A percentile compares a stretch with the other conserved stretches of the same genome.
Evolutionary conservation across 1,140 invertebrate species (phyloP).

Genomic region (Aphaenogaster floridana): DNA sequence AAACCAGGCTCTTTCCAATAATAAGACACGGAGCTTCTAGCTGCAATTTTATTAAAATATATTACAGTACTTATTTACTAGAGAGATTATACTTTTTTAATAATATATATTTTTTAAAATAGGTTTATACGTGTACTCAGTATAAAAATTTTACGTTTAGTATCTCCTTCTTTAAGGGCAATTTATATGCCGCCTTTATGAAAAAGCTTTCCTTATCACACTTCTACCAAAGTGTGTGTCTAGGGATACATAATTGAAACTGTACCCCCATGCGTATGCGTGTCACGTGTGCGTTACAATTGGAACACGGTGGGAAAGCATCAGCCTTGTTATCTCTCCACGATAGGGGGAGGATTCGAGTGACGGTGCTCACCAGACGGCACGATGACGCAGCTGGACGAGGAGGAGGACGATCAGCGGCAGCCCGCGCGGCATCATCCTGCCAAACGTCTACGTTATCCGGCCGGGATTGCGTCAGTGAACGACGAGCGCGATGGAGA

Average conservation of each 20-base stretch:
- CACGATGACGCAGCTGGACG: slow-evolving; percentile 78
- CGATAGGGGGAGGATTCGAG: background rate
- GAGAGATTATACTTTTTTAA: background rate
- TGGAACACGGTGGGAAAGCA: background rate
- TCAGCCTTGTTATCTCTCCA: background rate
- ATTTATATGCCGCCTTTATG: background rate
- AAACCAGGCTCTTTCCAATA: background rate
- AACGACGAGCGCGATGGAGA: slow-evolving; percentile 75
- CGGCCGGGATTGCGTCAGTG: slow-evolving; percentile 76
- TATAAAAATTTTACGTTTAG: background rate
- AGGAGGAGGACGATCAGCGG: slow-evolving; percentile 77
- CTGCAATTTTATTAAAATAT: slow-evolving; percentile 10
- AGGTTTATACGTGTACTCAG: background rate
- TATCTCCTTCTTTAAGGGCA: background rate
- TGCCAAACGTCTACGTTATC: slow-evolving; percentile 64
- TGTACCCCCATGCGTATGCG: background rate
- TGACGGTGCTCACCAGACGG: slow-evolving; percentile 79
- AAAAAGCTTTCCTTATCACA: background rate
- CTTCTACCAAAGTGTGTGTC: background rate
- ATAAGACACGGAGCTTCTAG: background rate
- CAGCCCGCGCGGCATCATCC: slow-evolving; percentile 76
- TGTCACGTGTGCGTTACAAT: slow-evolving; percentile 10
- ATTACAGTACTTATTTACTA: too few relatives aligned
- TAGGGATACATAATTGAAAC: background rate
- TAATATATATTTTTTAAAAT: background rate